phyloP scores from a whole-genome alignment of 2,797 vertebrate species.

The Rhabdomys pumilio region DNA sequence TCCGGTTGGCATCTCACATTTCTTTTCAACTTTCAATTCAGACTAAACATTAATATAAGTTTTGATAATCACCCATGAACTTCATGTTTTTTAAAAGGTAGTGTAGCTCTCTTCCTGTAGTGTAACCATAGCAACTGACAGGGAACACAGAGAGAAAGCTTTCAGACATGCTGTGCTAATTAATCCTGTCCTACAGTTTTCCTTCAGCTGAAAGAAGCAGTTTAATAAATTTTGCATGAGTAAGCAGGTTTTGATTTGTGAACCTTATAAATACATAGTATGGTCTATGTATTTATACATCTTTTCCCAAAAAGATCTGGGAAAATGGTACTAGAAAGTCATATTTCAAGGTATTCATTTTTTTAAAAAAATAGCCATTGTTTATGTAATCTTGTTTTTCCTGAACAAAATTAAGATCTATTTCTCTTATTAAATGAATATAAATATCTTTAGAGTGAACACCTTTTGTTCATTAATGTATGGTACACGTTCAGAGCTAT shows the following conservation, averaged over 20 bases:
- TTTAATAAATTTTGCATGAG: constrained; percentile 91
- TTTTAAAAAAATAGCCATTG: not conserved
- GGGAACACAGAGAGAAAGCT: constrained; percentile 88
- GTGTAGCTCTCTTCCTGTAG: constrained; percentile 87
- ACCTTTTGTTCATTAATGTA: constrained; percentile 36
- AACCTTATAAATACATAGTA: constrained; percentile 82
- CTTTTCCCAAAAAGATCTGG: constrained; percentile 76
- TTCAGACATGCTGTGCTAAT: constrained; percentile 91
- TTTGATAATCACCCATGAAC: constrained; percentile 86
- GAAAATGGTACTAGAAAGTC: constrained; percentile 57
- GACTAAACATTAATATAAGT: constrained; percentile 83
- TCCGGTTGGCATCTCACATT: constrained; percentile 77
- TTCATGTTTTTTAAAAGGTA: constrained; percentile 86
- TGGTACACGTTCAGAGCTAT: not conserved
- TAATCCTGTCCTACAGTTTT: constrained; percentile 89
- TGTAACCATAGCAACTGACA: constrained; percentile 92
- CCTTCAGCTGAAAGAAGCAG: constrained; percentile 85
- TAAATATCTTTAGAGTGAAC: constrained; percentile 68
- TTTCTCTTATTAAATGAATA: constrained; percentile 58
- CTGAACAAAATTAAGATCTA: constrained; percentile 45
- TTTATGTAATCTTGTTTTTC: constrained; percentile 45
- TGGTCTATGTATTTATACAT: not conserved
- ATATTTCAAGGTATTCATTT: not conserved
- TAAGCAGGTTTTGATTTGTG: constrained; percentile 88
- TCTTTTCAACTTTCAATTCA: constrained; percentile 86